These are phyloP conservation scores for Macroglossus sobrinus DNA, from an alignment of 2,113 vertebrate genomes.

Conservation along the genomic window DNA sequence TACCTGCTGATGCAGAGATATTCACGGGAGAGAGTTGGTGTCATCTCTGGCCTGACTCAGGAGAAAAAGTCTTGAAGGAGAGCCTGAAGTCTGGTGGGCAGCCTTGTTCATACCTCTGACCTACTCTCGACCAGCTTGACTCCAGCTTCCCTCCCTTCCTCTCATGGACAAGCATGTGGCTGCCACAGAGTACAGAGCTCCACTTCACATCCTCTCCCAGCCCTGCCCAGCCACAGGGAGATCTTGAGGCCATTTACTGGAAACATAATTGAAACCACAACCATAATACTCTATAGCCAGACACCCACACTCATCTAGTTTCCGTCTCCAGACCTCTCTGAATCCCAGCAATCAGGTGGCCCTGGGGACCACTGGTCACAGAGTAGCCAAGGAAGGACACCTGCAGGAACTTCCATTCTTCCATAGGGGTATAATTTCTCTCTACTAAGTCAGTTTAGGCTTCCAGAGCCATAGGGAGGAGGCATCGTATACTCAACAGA, in stretches of 20 bases:
- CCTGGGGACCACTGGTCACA: background rate
- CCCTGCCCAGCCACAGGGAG: background rate
- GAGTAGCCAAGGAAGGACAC: background rate
- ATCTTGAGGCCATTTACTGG: slow-evolving; percentile 34
- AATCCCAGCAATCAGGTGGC: background rate
- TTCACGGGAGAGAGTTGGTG: background rate
- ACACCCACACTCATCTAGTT: background rate
- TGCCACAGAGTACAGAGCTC: background rate
- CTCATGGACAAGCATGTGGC: background rate
- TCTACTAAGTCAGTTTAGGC: background rate
- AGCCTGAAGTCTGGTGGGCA: background rate
- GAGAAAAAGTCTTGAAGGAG: background rate
- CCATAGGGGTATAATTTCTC: background rate
- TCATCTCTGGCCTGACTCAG: background rate
- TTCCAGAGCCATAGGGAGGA: background rate
- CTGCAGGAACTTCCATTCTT: background rate
- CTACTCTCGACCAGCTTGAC: background rate
- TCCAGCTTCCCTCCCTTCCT: background rate
- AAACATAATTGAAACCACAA: slow-evolving; percentile 51
- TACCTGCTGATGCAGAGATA: background rate
- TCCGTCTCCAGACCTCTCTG: background rate
- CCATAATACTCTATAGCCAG: background rate
- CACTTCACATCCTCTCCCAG: background rate
- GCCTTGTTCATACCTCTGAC: background rate
- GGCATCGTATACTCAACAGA: background rate